A percentile compares a stretch with the other conserved stretches of the same genome.
Evolutionary conservation across 1,140 invertebrate species (phyloP).

Genomic region (Drosophila subobscura): DNA sequence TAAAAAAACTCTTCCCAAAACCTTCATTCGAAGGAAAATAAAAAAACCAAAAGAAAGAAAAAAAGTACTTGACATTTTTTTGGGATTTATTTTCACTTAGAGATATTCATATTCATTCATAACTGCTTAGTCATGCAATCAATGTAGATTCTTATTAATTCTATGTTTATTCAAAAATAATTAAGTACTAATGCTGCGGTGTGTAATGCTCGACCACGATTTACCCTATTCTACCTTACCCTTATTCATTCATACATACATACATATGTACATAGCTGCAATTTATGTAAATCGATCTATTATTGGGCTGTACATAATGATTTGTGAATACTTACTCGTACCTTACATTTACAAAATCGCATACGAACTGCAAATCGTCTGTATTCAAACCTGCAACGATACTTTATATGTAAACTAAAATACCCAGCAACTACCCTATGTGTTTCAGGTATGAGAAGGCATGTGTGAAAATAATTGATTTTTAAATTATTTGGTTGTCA

Average conservation of each 20-base stretch:
- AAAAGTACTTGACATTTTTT: slow-evolving; percentile 18
- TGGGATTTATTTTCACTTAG: slow-evolving; percentile 23
- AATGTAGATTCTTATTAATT: slow-evolving; percentile 43
- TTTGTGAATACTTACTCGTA: no score
- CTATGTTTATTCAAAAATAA: slow-evolving; percentile 27
- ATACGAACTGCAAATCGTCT: no score
- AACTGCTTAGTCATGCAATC: slow-evolving; percentile 39
- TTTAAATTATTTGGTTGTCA: slow-evolving; percentile 53
- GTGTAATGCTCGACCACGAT: slow-evolving; percentile 1
- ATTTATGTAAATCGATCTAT: no score
- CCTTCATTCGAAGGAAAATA: slow-evolving; percentile 13
- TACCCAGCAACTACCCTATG: not conserved
- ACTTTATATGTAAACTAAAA: not conserved
- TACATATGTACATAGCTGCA: not conserved
- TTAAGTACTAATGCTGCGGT: slow-evolving; percentile 4
- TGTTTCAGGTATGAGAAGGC: slow-evolving; percentile 32
- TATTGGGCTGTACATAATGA: no score
- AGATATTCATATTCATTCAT: slow-evolving; percentile 18
- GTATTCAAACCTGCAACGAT: no score
- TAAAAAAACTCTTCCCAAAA: slow-evolving; percentile 11
- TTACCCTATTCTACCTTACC: not conserved
- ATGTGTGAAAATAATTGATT: slow-evolving; percentile 55
- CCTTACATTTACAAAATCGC: no score
- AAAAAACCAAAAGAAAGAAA: slow-evolving; percentile 14
- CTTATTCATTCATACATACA: not conserved